Conservation (phyloP, 1,140 invertebrate species). For the Cylas formicarius region DNA sequence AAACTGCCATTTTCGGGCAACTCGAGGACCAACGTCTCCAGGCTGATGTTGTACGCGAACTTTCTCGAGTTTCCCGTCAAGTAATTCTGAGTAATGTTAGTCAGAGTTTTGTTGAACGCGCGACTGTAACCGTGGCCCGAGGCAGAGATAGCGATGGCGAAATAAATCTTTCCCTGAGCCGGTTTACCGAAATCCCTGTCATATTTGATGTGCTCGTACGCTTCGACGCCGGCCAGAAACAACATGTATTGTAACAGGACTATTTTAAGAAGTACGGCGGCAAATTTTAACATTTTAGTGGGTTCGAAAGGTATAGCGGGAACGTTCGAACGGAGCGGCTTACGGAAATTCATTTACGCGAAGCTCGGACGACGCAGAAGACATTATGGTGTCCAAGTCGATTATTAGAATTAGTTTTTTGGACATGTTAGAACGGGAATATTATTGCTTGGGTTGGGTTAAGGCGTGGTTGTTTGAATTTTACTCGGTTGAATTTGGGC, state of each 20-base stretch:
- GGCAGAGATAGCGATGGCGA: conserved; percentile 36
- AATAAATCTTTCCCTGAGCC: conserved; percentile 30
- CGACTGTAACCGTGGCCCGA: conserved; percentile 33
- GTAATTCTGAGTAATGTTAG: conserved; percentile 38
- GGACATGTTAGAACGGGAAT: conserved; percentile 31
- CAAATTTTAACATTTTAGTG: conserved; percentile 23
- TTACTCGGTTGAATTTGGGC: conserved; percentile 26
- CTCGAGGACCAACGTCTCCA: conserved; percentile 39
- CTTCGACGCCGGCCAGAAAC: conserved; percentile 17
- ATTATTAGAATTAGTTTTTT: conserved; percentile 39
- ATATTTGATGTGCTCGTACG: conserved; percentile 10
- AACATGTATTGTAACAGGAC: conserved; percentile 24
- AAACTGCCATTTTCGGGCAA: conserved; percentile 41
- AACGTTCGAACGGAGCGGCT: conserved; percentile 5
- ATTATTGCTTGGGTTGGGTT: conserved; percentile 22
- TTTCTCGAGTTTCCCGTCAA: conserved; percentile 24
- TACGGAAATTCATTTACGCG: conserved; percentile 7
- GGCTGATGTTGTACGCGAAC: conserved; percentile 31
- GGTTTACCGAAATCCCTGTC: conserved; percentile 10
- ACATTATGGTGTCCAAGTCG: conserved; percentile 40
- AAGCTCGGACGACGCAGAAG: conserved; percentile 11
- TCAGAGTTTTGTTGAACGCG: conserved; percentile 40
- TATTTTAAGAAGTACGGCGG: conserved; percentile 21
- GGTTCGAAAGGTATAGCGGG: conserved; percentile 16
- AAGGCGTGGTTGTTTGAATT: conserved; percentile 20